Evolutionary conservation across 2,797 vertebrate genomes (phyloP).

Genomic region (Chiloscyllium punctatum): DNA sequence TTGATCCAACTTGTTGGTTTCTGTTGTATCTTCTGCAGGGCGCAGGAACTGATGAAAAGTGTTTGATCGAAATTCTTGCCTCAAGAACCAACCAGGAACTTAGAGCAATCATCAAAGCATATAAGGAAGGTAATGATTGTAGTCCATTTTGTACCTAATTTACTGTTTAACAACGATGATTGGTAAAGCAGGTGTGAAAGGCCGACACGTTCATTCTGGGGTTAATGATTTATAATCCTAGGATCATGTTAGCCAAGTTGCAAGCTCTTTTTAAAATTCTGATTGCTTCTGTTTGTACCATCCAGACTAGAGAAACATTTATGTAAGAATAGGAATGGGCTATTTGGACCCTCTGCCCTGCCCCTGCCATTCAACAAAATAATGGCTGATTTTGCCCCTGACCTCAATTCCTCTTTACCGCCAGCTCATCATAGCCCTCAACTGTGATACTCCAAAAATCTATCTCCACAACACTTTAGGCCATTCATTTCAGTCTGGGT

Average conservation of each 20-base stretch:
- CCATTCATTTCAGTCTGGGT: too few relatives aligned
- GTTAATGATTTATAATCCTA: background rate
- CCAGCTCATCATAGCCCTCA: too few relatives aligned
- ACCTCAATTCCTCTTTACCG: too few relatives aligned
- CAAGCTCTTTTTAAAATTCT: background rate
- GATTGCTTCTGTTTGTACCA: background rate
- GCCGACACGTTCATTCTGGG: background rate
- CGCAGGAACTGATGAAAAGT: conserved; percentile 81
- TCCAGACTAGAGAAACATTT: too few relatives aligned
- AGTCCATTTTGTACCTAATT: background rate
- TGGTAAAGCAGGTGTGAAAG: background rate
- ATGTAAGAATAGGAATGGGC: too few relatives aligned
- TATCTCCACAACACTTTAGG: too few relatives aligned
- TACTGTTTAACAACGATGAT: background rate
- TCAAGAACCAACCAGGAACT: conserved; percentile 76
- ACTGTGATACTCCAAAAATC: too few relatives aligned
- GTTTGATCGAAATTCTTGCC: conserved; percentile 85
- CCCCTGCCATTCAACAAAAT: too few relatives aligned
- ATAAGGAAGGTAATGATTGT: conserved; percentile 73
- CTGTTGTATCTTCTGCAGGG: conserved; percentile 62
- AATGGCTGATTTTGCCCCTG: too few relatives aligned
- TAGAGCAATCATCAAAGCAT: conserved; percentile 70
- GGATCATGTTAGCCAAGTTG: background rate
- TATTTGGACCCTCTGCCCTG: too few relatives aligned
- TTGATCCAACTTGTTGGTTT: background rate